Conservation (phyloP, 2,888 invertebrate species). For the Drosophila leonis region DNA sequence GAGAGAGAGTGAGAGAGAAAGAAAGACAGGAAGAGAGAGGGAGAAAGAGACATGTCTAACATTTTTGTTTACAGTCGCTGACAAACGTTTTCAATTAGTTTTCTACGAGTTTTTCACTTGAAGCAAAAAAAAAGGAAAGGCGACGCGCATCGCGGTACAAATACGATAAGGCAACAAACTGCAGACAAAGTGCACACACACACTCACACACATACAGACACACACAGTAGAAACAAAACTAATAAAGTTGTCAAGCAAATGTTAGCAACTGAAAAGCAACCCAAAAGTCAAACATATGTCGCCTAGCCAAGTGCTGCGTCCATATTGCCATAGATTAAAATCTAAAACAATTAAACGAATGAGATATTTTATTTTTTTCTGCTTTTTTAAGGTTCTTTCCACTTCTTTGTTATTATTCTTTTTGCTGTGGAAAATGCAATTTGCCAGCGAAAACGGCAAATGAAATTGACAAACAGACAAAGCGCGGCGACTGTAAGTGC, state of each 20-base stretch:
- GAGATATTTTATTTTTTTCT: slow-evolving; percentile 58
- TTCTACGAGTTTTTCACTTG: slow-evolving; percentile 46
- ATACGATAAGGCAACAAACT: slow-evolving; percentile 60
- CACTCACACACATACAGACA: slow-evolving; percentile 34
- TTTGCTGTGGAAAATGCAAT: slow-evolving; percentile 26
- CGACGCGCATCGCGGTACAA: slow-evolving; percentile 67
- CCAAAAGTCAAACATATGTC: slow-evolving; percentile 62
- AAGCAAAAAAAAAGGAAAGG: slow-evolving; percentile 32
- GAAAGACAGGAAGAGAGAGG: slow-evolving; percentile 8
- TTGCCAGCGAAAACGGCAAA: slow-evolving; percentile 38
- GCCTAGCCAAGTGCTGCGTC: slow-evolving; percentile 34
- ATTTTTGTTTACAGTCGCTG: slow-evolving; percentile 71
- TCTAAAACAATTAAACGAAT: slow-evolving; percentile 77
- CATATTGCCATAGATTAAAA: slow-evolving; percentile 77
- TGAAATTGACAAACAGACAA: slow-evolving; percentile 20
- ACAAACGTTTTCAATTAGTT: slow-evolving; percentile 79
- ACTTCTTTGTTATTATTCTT: neutral
- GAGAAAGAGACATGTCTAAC: slow-evolving; percentile 18
- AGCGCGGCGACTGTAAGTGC: slow-evolving; percentile 12
- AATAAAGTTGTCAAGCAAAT: slow-evolving; percentile 77
- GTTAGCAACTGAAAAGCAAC: slow-evolving; percentile 36
- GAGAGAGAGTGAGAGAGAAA: neutral
- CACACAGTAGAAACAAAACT: slow-evolving; percentile 50
- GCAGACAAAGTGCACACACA: slow-evolving; percentile 63
- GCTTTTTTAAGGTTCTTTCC: slow-evolving; percentile 11